Evolutionary conservation across 2,113 vertebrate species (phyloP).

Genomic region (Peromyscus polionotus): DNA sequence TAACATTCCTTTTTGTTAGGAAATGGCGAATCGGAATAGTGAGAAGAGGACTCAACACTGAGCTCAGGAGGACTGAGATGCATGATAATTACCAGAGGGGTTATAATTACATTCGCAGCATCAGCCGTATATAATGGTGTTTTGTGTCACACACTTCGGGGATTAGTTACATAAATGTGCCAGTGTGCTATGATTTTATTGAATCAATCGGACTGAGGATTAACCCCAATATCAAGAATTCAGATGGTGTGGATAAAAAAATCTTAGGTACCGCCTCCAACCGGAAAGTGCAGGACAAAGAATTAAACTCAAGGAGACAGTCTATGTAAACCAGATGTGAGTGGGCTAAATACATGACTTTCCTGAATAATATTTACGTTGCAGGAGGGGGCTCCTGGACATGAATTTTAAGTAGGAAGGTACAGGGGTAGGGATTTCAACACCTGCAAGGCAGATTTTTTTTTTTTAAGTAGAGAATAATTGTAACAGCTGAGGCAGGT

Average conservation of each 20-base stretch:
- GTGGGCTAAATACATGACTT: slow-evolving; percentile 46
- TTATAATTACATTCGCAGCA: slow-evolving; percentile 42
- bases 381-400: slow-evolving; percentile 42
- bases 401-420: slow-evolving; percentile 53
- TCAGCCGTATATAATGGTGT: background rate
- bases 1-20: slow-evolving; percentile 57
- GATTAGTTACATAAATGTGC: slow-evolving; percentile 43
- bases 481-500: background rate
- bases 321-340: slow-evolving; percentile 70
- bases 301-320: slow-evolving; percentile 61
- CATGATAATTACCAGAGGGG: background rate
- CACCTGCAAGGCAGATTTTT: slow-evolving; percentile 61
- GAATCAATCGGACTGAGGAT: background rate
- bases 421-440: slow-evolving; percentile 25
- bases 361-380: slow-evolving; percentile 66
- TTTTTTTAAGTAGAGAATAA: slow-evolving; percentile 55
- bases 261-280: slow-evolving; percentile 31
- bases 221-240: slow-evolving; percentile 58
- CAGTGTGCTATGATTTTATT: slow-evolving; percentile 45
- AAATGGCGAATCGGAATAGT: slow-evolving; percentile 57
- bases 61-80: slow-evolving; percentile 31
- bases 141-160: background rate
- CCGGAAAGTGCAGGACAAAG: slow-evolving; percentile 47
- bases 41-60: slow-evolving; percentile 26
- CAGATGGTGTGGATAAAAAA: background rate